A percentile compares a stretch with the other conserved stretches of the same genome.
Evolutionary conservation across 2,888 invertebrate genomes (phyloP).

Genomic region (Athrips mouffetella): DNA sequence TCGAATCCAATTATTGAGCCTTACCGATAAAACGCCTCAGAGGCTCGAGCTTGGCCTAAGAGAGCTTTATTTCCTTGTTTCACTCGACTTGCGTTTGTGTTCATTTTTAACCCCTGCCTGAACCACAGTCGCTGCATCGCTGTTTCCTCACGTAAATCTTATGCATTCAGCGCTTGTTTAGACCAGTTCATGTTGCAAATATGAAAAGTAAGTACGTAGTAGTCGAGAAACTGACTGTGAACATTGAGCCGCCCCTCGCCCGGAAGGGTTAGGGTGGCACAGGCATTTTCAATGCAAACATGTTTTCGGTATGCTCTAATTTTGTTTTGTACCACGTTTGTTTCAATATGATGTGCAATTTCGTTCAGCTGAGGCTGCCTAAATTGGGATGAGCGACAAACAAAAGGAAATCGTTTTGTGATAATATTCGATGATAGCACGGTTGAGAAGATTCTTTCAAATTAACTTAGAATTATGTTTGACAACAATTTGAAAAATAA

Average conservation of each 20-base stretch:
- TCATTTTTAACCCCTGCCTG: conserved; percentile 37
- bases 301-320: conserved; percentile 53
- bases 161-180: conserved; percentile 39
- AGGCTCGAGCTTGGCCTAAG: conserved; percentile 39
- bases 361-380: conserved; percentile 51
- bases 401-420: conserved; percentile 42
- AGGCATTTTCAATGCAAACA: conserved; percentile 53
- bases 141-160: conserved; percentile 33
- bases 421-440: conserved; percentile 17
- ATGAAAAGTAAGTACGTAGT: conserved; percentile 43
- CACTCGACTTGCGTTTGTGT: conserved; percentile 32
- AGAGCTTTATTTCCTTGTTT: conserved; percentile 46
- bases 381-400: conserved; percentile 56
- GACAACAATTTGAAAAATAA: too few species aligned
- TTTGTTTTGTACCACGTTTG: conserved; percentile 54
- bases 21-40: conserved; percentile 47
- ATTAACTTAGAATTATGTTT: not conserved
- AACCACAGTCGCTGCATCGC: conserved; percentile 21
- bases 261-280: conserved; percentile 38
- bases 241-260: conserved; percentile 39
- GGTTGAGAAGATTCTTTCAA: not conserved
- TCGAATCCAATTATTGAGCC: conserved; percentile 65
- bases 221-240: conserved; percentile 31
- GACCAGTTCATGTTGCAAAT: conserved; percentile 33
- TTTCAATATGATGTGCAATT: conserved; percentile 57